Base-by-base conservation (phyloP, 2,888 invertebrate species). In the Oscheius sp. region DNA sequence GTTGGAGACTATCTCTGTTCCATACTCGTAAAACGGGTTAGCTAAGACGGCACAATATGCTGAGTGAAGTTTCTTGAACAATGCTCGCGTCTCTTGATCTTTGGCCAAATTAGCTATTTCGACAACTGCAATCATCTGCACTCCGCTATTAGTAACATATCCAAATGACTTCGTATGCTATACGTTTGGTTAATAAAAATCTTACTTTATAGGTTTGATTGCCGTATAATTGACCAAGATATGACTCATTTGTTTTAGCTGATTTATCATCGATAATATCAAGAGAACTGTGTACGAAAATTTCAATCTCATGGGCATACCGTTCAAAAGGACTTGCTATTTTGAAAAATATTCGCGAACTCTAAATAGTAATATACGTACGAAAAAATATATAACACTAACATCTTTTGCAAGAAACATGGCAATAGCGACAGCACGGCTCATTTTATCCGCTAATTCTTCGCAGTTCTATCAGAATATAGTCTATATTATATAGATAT, bases 1-100 rank as follows among this genome's bases (percentile, higher is more conserved):
- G 95, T 92, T 92, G 3, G 96, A 96, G 56, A 92, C 92, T 63
- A 98, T 93, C 82, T 93, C 92, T 86, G 95, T 94, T 35, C 96
- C 96, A 41, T 96, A 95, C 87, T 94, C 92, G 90, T 97, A 96
- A 90, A 99, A 98, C 58, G 98, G 97, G 91, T 97, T 96, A 88
- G 95, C 96, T 74, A 98, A 93, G 78, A 95, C 93, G 89, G 97
- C 95, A 1, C 95, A 94, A 89, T 96, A 98, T 49, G 95, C 92
- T 63, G 93, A 92, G 88, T 99, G 98, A 49, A 98, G 91, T 89
- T 94, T 93, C 74, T 95, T 92, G 88, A 95, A 95, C 92, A 93
- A 93, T 93, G 78, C 63, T 5, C 85, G 74, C 82, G 88, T 79
- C 12, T 85, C 83, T 29, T 86, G 86, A 74, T 87, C 87, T 64